Conservation (phyloP, 2,888 invertebrate species). For the Lochmaea capreae region DNA sequence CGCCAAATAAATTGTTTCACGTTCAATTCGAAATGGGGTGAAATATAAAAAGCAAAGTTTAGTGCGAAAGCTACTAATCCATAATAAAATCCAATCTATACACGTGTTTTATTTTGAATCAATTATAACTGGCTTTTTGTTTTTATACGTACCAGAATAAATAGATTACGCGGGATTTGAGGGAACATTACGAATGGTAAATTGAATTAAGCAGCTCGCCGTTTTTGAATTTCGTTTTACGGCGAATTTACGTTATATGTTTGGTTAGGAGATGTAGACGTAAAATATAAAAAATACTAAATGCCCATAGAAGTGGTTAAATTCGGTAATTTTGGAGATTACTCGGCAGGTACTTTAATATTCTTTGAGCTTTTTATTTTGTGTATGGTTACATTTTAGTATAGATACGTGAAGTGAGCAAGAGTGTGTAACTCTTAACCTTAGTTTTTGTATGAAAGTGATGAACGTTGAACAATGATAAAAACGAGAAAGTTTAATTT, state of each 20-base stretch:
- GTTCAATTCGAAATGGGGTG: no score
- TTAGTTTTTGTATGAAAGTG: no score
- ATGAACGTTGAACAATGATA: no score
- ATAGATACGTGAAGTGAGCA: no score
- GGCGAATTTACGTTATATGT: conserved; percentile 19
- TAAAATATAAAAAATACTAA: not conserved
- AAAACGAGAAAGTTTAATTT: no score
- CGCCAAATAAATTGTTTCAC: no score
- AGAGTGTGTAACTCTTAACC: no score
- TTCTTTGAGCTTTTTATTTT: no score
- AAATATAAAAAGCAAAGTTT: not conserved
- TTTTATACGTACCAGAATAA: conserved; percentile 35
- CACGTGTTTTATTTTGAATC: conserved; percentile 41
- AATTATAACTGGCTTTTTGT: conserved; percentile 42
- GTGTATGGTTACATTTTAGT: no score
- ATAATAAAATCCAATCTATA: conserved; percentile 33
- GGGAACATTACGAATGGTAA: conserved; percentile 33
- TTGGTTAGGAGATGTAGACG: not conserved
- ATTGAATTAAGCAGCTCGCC: conserved; percentile 28
- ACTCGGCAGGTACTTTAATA: not conserved
- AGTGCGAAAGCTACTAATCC: conserved; percentile 30
- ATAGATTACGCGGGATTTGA: conserved; percentile 43
- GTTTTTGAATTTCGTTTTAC: conserved; percentile 25
- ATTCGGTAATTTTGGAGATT: no score
- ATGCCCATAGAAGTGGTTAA: not conserved